These are phyloP conservation scores for Diogma glabrata DNA, from an alignment of 2,888 invertebrate species.

Conservation along the genomic window DNA sequence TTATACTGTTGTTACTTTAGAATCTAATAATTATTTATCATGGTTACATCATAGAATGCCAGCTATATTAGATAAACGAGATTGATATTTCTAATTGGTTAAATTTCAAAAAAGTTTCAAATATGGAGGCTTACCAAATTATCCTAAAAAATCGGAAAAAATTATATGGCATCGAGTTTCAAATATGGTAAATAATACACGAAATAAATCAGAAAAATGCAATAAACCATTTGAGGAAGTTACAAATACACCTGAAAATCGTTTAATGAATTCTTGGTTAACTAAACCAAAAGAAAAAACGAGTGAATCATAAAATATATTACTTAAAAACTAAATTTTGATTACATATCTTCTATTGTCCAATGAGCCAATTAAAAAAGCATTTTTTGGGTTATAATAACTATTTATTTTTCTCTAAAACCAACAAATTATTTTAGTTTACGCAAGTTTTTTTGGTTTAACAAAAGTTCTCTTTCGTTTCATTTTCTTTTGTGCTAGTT, in stretches of 20 bases:
- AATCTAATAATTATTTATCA: slow-evolving; percentile 50
- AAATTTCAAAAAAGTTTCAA: slow-evolving; percentile 42
- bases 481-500: slow-evolving; percentile 49
- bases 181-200: slow-evolving; percentile 56
- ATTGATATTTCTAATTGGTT: slow-evolving; percentile 57
- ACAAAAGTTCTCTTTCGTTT: slow-evolving; percentile 49
- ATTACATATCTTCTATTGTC: no score
- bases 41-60: slow-evolving; percentile 76
- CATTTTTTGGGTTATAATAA: no score
- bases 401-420: no score
- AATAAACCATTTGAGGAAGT: slow-evolving; percentile 38
- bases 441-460: slow-evolving; percentile 43
- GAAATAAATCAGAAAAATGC: slow-evolving; percentile 50
- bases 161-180: slow-evolving; percentile 61
- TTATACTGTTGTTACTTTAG: slow-evolving; percentile 67
- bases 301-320: no score
- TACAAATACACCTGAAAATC: neutral
- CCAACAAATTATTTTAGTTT: no score
- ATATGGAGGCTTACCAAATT: slow-evolving; percentile 40
- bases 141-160: slow-evolving; percentile 37
- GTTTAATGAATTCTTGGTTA: neutral
- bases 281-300: neutral
- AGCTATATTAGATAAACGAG: slow-evolving; percentile 57
- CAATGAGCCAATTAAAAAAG: no score
- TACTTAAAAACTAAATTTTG: no score